These are phyloP conservation scores for Ceyx melanurus DNA, from an alignment of 2,113 vertebrate genomes.

Conservation along the genomic window DNA sequence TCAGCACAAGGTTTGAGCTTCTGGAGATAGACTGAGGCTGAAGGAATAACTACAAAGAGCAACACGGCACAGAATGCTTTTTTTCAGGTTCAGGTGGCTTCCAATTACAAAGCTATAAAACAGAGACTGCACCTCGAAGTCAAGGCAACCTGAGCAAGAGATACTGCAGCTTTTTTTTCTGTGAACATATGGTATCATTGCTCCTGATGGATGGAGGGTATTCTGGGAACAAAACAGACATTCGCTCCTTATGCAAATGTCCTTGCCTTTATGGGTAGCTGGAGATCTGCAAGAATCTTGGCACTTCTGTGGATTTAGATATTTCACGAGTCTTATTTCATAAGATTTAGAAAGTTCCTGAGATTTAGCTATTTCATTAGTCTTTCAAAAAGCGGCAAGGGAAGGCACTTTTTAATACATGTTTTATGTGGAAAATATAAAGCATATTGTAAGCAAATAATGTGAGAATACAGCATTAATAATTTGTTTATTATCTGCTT, in stretches of 20 bases:
- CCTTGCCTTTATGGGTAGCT: slow-evolving; percentile 33
- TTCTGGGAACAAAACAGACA: slow-evolving; percentile 63
- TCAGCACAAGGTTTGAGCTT: not conserved
- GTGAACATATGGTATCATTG: slow-evolving; percentile 62
- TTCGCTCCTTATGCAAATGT: slow-evolving; percentile 64
- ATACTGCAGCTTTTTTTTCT: slow-evolving; percentile 32
- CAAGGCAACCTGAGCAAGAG: slow-evolving; percentile 63
- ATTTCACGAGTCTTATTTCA: not conserved
- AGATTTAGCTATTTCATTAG: not conserved
- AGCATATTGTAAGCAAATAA: not conserved
- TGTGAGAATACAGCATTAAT: not conserved
- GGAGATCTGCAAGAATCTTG: slow-evolving; percentile 62
- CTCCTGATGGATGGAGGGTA: slow-evolving; percentile 53
- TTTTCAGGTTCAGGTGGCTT: slow-evolving; percentile 31
- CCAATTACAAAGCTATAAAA: slow-evolving; percentile 47
- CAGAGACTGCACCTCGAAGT: slow-evolving; percentile 19
- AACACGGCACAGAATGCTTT: not conserved
- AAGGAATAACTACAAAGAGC: not conserved
- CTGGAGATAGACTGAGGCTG: not conserved
- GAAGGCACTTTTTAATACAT: not conserved
- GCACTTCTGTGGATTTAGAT: not conserved
- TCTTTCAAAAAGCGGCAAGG: not conserved
- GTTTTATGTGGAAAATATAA: not conserved
- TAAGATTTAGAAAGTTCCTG: not conserved
- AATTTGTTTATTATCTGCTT: not conserved